These are phyloP conservation scores for Camarhynchus parvulus DNA, from an alignment of 2,113 vertebrate species.

Conservation along the genomic window DNA sequence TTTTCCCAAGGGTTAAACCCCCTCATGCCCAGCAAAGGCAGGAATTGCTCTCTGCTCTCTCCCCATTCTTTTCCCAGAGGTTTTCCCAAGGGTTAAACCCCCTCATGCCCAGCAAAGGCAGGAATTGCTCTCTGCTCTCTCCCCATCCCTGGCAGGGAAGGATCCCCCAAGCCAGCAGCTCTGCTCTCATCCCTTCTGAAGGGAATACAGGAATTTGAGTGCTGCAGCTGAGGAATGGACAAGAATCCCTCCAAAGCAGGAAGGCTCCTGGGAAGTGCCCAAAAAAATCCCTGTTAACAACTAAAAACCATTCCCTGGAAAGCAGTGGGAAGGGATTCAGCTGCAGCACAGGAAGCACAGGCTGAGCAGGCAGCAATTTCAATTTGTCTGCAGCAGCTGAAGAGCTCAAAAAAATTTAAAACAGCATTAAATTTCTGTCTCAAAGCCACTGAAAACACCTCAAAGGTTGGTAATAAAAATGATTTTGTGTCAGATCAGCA, in stretches of 20 bases:
- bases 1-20: too few species aligned
- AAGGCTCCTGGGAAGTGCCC: background rate
- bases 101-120: background rate
- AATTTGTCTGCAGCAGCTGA: background rate
- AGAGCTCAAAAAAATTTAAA: background rate
- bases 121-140: background rate
- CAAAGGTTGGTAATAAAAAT: accelerated
- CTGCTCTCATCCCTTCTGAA: background rate
- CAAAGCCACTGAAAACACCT: background rate
- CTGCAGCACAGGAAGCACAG: background rate
- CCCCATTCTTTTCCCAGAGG: background rate
- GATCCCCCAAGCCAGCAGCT: background rate
- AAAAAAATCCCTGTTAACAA: background rate
- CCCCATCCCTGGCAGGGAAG: background rate
- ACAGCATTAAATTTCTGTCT: background rate
- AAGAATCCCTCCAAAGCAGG: background rate
- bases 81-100: background rate
- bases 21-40: too few species aligned
- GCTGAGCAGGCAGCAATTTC: background rate
- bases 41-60: too few species aligned
- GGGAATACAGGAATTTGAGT: background rate
- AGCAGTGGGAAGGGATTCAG: background rate
- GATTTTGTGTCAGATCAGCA: background rate
- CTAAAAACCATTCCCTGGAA: background rate
- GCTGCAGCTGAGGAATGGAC: background rate